A percentile compares a stretch with the other conserved stretches of the same genome.
These are phyloP conservation scores for Parthenolecanium corni DNA, from an alignment of 2,888 invertebrate species.

Conservation along the genomic window DNA sequence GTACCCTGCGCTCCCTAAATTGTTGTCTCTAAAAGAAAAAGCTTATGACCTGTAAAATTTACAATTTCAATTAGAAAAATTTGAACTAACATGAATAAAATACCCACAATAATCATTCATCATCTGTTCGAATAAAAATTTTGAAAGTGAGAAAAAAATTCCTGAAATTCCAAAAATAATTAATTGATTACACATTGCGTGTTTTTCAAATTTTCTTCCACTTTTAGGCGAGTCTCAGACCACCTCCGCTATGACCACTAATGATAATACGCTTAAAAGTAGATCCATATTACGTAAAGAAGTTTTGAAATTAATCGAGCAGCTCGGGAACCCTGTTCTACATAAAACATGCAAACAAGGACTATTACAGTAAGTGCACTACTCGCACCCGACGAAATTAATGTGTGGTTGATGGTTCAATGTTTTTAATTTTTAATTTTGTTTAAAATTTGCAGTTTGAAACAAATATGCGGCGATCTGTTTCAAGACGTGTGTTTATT, in stretches of 20 bases:
- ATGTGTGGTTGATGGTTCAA: neutral
- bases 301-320: conserved; percentile 58
- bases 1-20: too few relatives aligned
- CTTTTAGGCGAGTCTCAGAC: conserved; percentile 10
- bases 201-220: too few relatives aligned
- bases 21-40: too few relatives aligned
- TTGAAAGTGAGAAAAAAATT: too few relatives aligned
- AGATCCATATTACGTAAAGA: conserved; percentile 43
- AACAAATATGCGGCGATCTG: conserved; percentile 44
- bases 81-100: too few relatives aligned
- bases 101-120: too few relatives aligned
- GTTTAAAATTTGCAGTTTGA: conserved; percentile 38
- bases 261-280: conserved; percentile 32
- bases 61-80: too few relatives aligned
- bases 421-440: conserved; percentile 29
- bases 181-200: too few relatives aligned
- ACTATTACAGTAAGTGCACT: conserved; percentile 48
- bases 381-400: too few relatives aligned
- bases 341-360: conserved; percentile 70
- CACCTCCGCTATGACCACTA: conserved; percentile 1
- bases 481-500: conserved; percentile 78
- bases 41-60: too few relatives aligned
- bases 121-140: too few relatives aligned
- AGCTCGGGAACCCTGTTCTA: conserved; percentile 66
- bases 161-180: too few relatives aligned